Evolutionary conservation across 2,888 invertebrate species (phyloP).

Genomic region (Carcina quercana): DNA sequence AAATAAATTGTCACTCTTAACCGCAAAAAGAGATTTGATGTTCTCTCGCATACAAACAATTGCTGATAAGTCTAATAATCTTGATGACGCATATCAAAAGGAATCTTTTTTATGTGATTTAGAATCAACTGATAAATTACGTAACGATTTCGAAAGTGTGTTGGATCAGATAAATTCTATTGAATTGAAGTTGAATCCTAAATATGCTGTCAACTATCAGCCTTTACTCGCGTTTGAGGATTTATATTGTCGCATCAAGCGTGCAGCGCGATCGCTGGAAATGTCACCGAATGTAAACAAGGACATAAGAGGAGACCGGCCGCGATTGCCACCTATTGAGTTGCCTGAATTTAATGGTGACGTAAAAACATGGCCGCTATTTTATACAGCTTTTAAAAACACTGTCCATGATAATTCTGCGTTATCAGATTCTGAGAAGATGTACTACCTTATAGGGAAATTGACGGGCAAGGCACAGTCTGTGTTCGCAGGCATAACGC

Average conservation of each 20-base stretch:
- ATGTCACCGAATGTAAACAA: not conserved
- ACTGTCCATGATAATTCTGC: conserved; percentile 7
- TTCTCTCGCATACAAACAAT: not conserved
- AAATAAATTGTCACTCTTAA: conserved; percentile 1
- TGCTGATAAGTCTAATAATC: not conserved
- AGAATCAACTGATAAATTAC: not conserved
- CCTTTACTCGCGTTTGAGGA: not conserved
- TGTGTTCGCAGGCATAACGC: conserved; percentile 8
- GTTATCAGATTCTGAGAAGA: conserved; percentile 10
- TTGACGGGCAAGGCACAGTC: conserved; percentile 11
- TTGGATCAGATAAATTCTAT: not conserved
- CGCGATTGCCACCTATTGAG: conserved; percentile 4
- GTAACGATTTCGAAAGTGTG: not conserved
- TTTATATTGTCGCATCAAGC: not conserved
- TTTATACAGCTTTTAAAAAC: conserved; percentile 8
- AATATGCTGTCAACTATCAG: not conserved
- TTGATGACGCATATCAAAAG: not conserved
- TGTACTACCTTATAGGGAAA: conserved; percentile 12
- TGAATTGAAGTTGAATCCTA: not conserved
- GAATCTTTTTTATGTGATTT: not conserved
- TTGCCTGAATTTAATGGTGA: conserved; percentile 9
- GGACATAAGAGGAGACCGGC: not conserved
- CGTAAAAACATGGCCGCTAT: conserved; percentile 8
- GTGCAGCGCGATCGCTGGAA: not conserved
- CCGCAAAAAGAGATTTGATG: conserved; percentile 2